phyloP scores from a whole-genome alignment of 2,113 vertebrate genomes.

The Campylomormyrus tamandua region DNA sequence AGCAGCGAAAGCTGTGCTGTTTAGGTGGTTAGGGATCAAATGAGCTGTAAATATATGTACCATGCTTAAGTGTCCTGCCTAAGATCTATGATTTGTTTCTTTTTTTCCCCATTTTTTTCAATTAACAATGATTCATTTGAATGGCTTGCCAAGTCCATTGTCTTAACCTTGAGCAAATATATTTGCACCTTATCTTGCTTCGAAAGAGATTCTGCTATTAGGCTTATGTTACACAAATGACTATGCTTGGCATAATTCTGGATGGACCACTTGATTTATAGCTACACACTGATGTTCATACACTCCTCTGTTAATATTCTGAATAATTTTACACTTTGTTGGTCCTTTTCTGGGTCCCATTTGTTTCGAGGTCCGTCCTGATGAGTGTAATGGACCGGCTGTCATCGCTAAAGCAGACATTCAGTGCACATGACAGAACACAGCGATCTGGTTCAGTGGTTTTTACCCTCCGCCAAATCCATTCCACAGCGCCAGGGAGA shows the following conservation, averaged over 20 bases:
- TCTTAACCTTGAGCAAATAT: neutral
- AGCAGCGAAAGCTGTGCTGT: neutral
- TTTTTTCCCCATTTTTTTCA: neutral
- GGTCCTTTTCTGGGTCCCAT: neutral
- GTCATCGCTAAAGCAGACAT: neutral
- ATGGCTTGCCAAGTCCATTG: neutral
- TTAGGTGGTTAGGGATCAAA: neutral
- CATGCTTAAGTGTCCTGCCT: neutral
- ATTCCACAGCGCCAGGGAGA: neutral
- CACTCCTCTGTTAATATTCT: neutral
- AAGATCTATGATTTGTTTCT: neutral
- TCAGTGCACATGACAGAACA: constrained; percentile 1
- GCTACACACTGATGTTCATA: neutral
- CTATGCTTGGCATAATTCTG: neutral
- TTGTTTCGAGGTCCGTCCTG: neutral
- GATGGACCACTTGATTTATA: neutral
- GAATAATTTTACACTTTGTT: constrained; percentile 12
- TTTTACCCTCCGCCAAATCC: neutral
- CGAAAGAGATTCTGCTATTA: neutral
- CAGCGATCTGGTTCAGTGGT: neutral
- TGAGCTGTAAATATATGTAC: neutral
- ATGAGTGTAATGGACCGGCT: neutral
- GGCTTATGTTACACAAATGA: neutral
- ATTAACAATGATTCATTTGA: neutral
- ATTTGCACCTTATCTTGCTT: neutral